Conservation (phyloP, 53 echinoderm and acorn worm genomes). For the Luidia sarsii region DNA sequence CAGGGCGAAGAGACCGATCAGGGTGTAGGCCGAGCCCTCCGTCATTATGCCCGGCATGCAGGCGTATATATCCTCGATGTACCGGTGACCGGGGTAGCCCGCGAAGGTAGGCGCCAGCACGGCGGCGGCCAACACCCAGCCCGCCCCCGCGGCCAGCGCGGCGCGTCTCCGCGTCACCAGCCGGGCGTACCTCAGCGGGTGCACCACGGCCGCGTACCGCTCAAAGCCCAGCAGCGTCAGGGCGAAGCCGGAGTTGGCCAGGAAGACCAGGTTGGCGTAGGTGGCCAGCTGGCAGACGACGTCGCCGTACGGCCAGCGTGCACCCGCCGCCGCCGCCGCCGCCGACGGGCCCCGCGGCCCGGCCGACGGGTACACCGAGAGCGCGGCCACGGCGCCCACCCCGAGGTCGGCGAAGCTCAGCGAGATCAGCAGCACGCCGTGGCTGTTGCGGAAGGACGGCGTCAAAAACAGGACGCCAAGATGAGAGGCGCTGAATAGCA, state of each 20-base stretch:
- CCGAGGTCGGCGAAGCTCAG: slow-evolving; percentile 16
- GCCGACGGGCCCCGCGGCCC: neutral
- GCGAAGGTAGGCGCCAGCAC: neutral
- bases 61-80: neutral
- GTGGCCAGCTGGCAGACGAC: slow-evolving; percentile 2
- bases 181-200: slow-evolving; percentile 13
- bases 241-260: slow-evolving; percentile 1
- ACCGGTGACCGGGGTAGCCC: neutral
- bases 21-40: neutral
- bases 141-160: neutral
- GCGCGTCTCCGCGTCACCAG: slow-evolving; percentile 8
- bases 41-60: neutral
- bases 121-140: neutral
- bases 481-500: neutral
- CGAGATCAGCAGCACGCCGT: slow-evolving; percentile 28
- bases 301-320: slow-evolving; percentile 54
- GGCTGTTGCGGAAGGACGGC: slow-evolving; percentile 29
- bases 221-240: slow-evolving; percentile 24
- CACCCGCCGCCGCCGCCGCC: no score
- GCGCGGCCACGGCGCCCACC: slow-evolving; percentile 1
- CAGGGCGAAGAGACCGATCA: neutral
- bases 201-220: slow-evolving; percentile 37
- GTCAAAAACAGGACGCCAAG: slow-evolving; percentile 11
- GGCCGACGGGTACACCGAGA: slow-evolving; percentile 46
- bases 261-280: neutral